Conservation (phyloP, 2,797 vertebrate species). For the Hephaestus fuliginosus region DNA sequence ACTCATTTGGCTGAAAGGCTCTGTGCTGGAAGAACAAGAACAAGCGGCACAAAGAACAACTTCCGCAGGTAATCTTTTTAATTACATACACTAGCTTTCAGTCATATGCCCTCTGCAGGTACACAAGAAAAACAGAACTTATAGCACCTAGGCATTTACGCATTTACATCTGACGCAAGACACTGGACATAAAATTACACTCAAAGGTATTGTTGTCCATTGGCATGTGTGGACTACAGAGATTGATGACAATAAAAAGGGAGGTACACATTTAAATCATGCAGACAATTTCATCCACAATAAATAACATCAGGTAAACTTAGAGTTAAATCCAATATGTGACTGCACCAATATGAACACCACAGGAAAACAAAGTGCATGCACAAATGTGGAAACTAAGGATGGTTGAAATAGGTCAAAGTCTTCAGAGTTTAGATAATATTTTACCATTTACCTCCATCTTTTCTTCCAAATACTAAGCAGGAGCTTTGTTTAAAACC, state of each 20-base stretch:
- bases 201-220: not conserved
- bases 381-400: not conserved
- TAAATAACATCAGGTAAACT: not conserved
- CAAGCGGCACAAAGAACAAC: not conserved
- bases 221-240: conserved; percentile 2
- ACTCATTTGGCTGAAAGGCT: conserved; percentile 6
- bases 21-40: not conserved
- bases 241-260: not conserved
- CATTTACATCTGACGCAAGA: conserved; percentile 16
- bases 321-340: not conserved
- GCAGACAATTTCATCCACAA: not conserved
- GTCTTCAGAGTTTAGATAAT: not conserved
- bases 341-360: not conserved
- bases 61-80: not conserved
- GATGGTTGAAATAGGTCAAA: not conserved
- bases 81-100: not conserved
- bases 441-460: not conserved
- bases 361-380: not conserved
- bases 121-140: not conserved
- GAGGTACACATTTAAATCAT: not conserved
- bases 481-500: not conserved
- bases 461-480: not conserved
- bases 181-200: not conserved
- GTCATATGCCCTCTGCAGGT: not conserved
- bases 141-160: not conserved